Base-by-base conservation (phyloP, 2,888 invertebrate species). In the Ctena decussata region DNA sequence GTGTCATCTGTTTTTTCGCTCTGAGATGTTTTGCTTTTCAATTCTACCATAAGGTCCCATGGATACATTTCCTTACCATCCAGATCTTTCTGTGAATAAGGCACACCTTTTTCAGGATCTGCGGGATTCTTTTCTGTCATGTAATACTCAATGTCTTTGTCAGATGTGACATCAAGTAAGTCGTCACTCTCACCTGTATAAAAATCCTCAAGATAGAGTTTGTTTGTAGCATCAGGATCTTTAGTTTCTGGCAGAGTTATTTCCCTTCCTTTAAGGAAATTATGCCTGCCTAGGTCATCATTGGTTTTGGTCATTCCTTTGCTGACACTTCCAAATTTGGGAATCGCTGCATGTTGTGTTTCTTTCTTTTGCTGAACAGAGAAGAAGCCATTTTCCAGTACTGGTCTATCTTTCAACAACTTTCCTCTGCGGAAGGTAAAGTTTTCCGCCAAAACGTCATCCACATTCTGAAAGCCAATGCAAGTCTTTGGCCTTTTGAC, bases 391-490 rank as follows among this genome's bases (percentile, higher is more conserved):
- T 78, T 89, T 65, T 89, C 90, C 35, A 90, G 78, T 24, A 84
- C 84, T 3, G 92, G 91, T 24, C 84, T 69, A 15, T 86, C 88
- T 18, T 76, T 77, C 6, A 85, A 79, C 12, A 90, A 73, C 2
- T 74, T 39, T 60, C 86, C 77, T 35, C 90, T 83, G 12, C 89
- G 83, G 65, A 94, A 90, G 30, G 91, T 89, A 76, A 94, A 94
- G 73, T 94, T 94, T 46, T 89, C 90, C 73, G 87, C 89, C 1
- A 89, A 69, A 3, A 65, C 35, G 49, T 82, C 39, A 71, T 82
- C 86, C 27, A 49, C 73, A 32, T 85, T 78, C 41, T 90, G 85
- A 5, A 91, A 76, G 5, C 91, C 89, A 0, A 90, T 86, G 71
- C 93, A 93, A 35, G 92, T 90, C n/a, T 87, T 70, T 12, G 86